Evolutionary conservation across 1,140 invertebrate genomes (phyloP).

Genomic region (Drosophila guanche): DNA sequence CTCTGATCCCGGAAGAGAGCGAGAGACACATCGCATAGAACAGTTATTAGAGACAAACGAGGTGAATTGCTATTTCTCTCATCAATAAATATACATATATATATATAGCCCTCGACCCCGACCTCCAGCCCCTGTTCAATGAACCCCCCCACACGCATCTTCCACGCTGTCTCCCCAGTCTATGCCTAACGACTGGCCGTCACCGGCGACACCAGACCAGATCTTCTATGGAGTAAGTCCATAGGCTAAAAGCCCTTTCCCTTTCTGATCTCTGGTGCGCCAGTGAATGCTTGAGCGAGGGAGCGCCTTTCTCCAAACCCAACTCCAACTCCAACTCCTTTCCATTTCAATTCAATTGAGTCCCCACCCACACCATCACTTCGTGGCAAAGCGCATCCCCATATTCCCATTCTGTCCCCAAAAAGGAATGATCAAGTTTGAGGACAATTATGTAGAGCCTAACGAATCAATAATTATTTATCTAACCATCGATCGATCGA

Average conservation of each 20-base stretch:
- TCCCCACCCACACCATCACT: not conserved
- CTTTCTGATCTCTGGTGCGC: no score
- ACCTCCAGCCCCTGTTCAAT: no score
- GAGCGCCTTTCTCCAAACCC: not conserved
- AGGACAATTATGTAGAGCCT: conserved; percentile 27
- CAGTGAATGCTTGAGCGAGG: no score
- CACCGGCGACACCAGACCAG: no score
- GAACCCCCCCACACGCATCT: not conserved
- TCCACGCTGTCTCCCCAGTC: no score
- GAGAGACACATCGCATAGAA: conserved; percentile 50
- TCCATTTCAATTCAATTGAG: conserved; percentile 38
- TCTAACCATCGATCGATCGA: conserved; percentile 1
- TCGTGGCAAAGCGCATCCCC: no score
- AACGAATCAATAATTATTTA: conserved; percentile 37
- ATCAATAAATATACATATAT: conserved; percentile 31
- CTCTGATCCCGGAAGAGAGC: conserved; percentile 14
- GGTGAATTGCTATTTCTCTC: conserved; percentile 74
- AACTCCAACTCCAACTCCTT: no score
- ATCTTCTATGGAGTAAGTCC: no score
- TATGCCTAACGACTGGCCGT: no score
- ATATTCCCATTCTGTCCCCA: not conserved
- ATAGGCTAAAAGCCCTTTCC: no score
- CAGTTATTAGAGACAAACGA: conserved; percentile 61
- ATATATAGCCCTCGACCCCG: conserved; percentile 11
- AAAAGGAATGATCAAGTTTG: conserved; percentile 15